Percentiles rank a stretch among this genome's conserved stretches.
Evolutionary conservation across 2,797 vertebrate genomes (phyloP).

Genomic region (Crocidura indochinensis): DNA sequence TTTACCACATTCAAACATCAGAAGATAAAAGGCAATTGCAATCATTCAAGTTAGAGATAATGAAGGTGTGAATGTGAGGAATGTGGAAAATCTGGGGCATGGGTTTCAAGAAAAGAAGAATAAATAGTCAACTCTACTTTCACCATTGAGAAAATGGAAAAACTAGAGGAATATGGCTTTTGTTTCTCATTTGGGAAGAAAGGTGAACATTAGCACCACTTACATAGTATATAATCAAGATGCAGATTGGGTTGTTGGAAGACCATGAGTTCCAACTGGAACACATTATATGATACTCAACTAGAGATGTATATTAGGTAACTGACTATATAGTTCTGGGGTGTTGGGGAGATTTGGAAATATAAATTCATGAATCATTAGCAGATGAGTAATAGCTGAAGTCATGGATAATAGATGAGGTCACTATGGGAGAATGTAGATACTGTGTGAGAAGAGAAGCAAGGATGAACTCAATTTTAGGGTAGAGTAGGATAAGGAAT

Average conservation of each 20-base stretch:
- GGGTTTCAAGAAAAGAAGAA: slow-evolving; percentile 24
- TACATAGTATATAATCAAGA: not conserved
- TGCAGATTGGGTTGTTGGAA: not conserved
- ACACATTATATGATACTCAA: not conserved
- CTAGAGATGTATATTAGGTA: not conserved
- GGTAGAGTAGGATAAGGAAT: not conserved
- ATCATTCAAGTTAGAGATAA: slow-evolving; percentile 20
- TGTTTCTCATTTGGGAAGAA: slow-evolving; percentile 13
- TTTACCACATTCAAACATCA: slow-evolving; percentile 13
- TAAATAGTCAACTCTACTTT: not conserved
- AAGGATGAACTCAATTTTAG: slow-evolving; percentile 40
- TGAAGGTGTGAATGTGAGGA: slow-evolving; percentile 6
- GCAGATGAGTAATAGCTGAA: slow-evolving; percentile 42
- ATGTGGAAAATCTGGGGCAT: slow-evolving; percentile 8
- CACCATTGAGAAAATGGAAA: slow-evolving; percentile 9
- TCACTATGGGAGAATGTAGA: slow-evolving; percentile 12
- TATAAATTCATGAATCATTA: slow-evolving; percentile 35
- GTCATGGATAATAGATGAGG: not conserved
- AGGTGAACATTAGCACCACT: not conserved
- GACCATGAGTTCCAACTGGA: not conserved
- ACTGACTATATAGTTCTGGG: slow-evolving; percentile 15
- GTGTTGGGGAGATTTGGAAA: slow-evolving; percentile 19
- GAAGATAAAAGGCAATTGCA: slow-evolving; percentile 2
- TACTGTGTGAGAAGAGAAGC: not conserved
- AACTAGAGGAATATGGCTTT: not conserved